Conservation (phyloP, 2,113 vertebrate species). For the Siniperca chuatsi region DNA sequence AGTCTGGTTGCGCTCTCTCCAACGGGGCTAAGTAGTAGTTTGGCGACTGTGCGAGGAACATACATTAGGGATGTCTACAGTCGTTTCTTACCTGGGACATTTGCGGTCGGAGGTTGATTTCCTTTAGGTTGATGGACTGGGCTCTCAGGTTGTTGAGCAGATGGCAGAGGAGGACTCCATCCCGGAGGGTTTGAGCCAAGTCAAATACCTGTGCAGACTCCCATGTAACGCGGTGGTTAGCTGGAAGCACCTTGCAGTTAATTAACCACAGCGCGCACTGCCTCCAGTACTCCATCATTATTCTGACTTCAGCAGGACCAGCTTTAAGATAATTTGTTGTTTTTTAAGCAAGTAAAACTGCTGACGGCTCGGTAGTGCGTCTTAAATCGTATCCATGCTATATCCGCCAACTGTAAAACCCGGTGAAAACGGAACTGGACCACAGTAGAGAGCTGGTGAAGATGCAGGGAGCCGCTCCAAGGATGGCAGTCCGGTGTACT, state of each 20-base stretch:
- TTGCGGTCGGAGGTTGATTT: slow-evolving; percentile 96
- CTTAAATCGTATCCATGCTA: slow-evolving; percentile 59
- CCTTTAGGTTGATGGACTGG: slow-evolving; percentile 94
- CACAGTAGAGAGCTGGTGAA: not conserved
- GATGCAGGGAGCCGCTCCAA: slow-evolving; percentile 31
- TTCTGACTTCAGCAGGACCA: slow-evolving; percentile 21
- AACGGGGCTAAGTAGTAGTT: slow-evolving; percentile 1
- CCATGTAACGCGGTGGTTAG: slow-evolving; percentile 95
- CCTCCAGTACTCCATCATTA: slow-evolving; percentile 94
- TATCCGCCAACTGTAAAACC: not conserved
- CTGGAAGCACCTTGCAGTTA: slow-evolving; percentile 94
- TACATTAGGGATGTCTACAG: not conserved
- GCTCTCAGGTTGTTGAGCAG: slow-evolving; percentile 94
- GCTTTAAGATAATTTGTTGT: not conserved
- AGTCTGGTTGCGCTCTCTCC: slow-evolving; percentile 25
- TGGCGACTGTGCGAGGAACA: not conserved
- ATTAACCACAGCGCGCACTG: slow-evolving; percentile 97
- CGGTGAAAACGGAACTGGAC: slow-evolving; percentile 28
- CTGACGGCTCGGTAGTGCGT: slow-evolving; percentile 2
- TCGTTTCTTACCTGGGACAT: slow-evolving; percentile 93
- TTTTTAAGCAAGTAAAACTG: slow-evolving; percentile 5
- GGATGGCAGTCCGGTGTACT: slow-evolving; percentile 69
- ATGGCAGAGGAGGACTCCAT: slow-evolving; percentile 96
- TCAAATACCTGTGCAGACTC: slow-evolving; percentile 96
- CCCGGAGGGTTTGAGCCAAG: slow-evolving; percentile 95